Evolutionary conservation across 2,113 vertebrate genomes (phyloP).

Genomic region (Cacatua alba): DNA sequence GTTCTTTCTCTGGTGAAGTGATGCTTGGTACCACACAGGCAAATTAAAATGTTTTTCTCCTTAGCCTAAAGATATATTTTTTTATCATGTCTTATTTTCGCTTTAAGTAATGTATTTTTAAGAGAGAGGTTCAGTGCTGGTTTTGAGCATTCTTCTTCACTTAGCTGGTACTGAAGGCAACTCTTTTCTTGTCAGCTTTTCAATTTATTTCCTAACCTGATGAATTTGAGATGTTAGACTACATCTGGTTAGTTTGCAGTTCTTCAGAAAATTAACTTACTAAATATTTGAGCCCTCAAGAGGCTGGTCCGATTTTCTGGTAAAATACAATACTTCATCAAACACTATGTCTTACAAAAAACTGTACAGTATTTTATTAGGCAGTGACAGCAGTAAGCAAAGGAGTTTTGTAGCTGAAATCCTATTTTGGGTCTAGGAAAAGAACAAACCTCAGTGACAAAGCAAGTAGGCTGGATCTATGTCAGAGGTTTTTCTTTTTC

Average conservation of each 20-base stretch:
- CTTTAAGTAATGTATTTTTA: neutral
- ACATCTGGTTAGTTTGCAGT: neutral
- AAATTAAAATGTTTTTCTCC: neutral
- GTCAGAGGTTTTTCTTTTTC: constrained; percentile 1
- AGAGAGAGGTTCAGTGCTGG: neutral
- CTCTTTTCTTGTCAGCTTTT: neutral
- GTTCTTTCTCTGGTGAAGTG: neutral
- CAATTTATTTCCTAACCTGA: neutral
- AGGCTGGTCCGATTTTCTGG: neutral
- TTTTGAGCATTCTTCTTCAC: neutral
- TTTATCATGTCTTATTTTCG: neutral
- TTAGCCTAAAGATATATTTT: neutral
- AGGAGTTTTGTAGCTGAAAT: constrained; percentile 1
- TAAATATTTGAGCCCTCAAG: neutral
- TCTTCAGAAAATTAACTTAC: neutral
- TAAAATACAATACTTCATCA: neutral
- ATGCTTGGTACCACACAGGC: neutral
- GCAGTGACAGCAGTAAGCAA: constrained; percentile 1
- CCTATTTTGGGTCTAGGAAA: neutral
- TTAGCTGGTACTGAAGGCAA: neutral
- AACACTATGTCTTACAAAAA: neutral
- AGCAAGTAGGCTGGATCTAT: constrained; percentile 11
- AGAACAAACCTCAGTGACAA: neutral
- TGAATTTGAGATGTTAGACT: neutral
- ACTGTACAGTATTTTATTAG: constrained; percentile 1